A percentile compares a stretch with the other conserved stretches of the same genome.
Conservation (phyloP, 1,140 invertebrate species). For the Gryllus bimaculatus region DNA sequence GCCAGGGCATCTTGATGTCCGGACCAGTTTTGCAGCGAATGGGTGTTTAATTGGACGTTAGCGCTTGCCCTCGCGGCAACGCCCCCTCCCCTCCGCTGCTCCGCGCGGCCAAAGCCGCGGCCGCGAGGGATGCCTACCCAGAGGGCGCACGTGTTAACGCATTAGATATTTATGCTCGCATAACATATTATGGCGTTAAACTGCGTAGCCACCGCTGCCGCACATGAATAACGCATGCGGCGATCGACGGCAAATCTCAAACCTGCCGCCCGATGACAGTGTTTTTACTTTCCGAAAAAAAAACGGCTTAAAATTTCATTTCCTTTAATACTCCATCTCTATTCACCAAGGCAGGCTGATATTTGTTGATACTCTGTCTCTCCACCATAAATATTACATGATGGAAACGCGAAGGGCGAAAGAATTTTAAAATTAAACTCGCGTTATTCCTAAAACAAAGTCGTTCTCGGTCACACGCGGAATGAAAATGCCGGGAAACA, state of each 20-base stretch:
- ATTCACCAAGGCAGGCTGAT: neutral
- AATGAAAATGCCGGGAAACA: no score
- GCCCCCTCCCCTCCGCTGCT: no score
- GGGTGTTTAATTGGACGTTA: no score
- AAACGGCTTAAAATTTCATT: neutral
- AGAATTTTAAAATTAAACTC: neutral
- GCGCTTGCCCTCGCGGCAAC: no score
- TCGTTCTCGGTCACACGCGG: no score
- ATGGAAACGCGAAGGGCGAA: neutral
- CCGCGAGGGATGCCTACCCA: no score
- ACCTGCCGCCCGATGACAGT: neutral
- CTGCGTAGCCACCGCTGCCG: neutral
- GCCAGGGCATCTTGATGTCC: no score
- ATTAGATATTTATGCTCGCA: neutral
- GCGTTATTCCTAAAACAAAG: no score
- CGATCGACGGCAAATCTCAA: neutral
- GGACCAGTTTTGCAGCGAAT: no score
- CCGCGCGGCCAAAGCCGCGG: no score
- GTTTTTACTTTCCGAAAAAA: neutral
- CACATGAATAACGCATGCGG: neutral
- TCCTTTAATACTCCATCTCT: slow-evolving; percentile 4
- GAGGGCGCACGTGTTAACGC: no score
- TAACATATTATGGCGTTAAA: neutral
- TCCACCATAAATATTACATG: neutral
- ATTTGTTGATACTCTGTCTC: neutral